Evolutionary conservation across 2,888 invertebrate genomes (phyloP).

Genomic region (Alloplasta piceator): DNA sequence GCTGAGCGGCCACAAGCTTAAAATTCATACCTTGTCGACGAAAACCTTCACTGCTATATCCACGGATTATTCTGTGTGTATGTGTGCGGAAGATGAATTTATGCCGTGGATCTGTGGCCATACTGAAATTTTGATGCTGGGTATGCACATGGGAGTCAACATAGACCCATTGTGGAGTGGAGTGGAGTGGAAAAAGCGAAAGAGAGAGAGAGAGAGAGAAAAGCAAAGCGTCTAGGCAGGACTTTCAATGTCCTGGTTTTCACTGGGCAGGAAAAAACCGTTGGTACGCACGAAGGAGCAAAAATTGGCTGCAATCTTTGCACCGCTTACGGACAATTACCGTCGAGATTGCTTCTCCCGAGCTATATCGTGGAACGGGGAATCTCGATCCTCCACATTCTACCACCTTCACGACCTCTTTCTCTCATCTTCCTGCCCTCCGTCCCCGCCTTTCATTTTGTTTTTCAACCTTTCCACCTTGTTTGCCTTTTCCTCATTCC

Average conservation of each 20-base stretch:
- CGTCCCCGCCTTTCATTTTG: conserved; percentile 16
- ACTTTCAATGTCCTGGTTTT: conserved; percentile 47
- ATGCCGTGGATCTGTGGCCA: too few species aligned
- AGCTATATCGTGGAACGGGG: conserved; percentile 33
- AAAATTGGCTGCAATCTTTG: conserved; percentile 79
- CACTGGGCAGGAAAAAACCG: conserved; percentile 67
- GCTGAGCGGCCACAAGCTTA: not conserved
- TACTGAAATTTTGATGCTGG: too few species aligned
- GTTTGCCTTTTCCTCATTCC: conserved; percentile 46
- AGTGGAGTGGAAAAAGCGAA: not conserved
- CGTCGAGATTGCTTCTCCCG: conserved; percentile 74
- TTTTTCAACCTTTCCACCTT: conserved; percentile 22
- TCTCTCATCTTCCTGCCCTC: conserved; percentile 14
- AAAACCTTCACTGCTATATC: not conserved
- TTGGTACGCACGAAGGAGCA: conserved; percentile 73
- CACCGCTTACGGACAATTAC: conserved; percentile 78
- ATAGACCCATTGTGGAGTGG: too few species aligned
- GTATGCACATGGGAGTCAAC: too few species aligned
- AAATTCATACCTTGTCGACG: not conserved
- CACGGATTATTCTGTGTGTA: too few species aligned
- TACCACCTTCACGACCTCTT: conserved; percentile 33
- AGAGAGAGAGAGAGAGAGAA: conserved; percentile 58
- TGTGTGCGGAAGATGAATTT: too few species aligned
- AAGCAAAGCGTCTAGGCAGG: not conserved
- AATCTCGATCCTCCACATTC: conserved; percentile 47